Base-by-base conservation (phyloP, 2,113 vertebrate genomes). In the Mesembrinibis cayennensis region DNA sequence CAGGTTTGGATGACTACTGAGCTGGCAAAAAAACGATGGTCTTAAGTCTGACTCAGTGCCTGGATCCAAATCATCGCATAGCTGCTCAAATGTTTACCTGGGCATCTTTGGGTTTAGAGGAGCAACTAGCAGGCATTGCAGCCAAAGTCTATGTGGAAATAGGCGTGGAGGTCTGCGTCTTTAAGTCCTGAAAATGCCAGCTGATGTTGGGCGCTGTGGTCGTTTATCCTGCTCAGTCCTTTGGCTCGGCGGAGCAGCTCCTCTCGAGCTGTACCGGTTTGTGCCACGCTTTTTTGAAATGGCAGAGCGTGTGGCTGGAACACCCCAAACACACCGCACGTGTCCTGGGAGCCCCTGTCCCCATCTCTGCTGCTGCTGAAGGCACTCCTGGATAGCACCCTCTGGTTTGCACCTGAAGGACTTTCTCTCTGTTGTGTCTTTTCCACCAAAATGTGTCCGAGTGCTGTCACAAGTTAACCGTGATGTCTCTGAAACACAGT, bases 271-370 rank as follows among this genome's bases (percentile, higher is more conserved):
- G 44, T 58, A 26, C 34, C 0, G 0, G 26, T 62, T 70, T 62
- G 77, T 82, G 76, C 79, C 36, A 19, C 0, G 0, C 52, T 88
- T 44, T 40, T 38, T 74, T 66, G 73, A n/a, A 45, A 25, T 1
- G 10, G 22, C 14, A 29, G 61, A 26, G 34, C 1, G 15, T 22
- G 50, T 0, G 13, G 17, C 23, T 56, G 63, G 50, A 53, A 0
- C 12, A 3, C 14, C 66, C 30, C 2, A 4, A 29, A 47, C 38
- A 10, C 11, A 0, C 25, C 3, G 2, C 52, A 4, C 0, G 0
- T 85, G 55, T 36, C 27, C 62, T 42, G 63, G 42, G 45, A 26
- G 50, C 53, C 29, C 2, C 3, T 56, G 29, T 52, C 53, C 27
- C 19, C 1, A 0, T 18, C 52, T 61, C 74, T 76, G 36, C 38